Conservation (phyloP, 2,888 invertebrate species). For the Odontocolon sp. region DNA sequence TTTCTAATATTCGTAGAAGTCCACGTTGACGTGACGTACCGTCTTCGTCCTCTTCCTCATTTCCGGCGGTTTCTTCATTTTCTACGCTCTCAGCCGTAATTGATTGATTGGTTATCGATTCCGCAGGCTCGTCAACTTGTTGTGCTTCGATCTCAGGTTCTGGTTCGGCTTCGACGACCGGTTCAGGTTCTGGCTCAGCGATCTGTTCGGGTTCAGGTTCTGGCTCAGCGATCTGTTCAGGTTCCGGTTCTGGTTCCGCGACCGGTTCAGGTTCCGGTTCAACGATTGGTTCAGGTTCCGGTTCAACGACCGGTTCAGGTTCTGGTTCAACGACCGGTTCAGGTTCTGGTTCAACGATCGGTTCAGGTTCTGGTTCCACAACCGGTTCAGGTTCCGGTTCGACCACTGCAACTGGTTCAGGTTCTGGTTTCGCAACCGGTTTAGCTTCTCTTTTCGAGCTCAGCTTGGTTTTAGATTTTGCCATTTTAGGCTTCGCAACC, state of each 20-base stretch:
- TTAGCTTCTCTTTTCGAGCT: constrained; percentile 47
- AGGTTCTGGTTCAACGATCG: constrained; percentile 46
- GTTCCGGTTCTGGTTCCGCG: constrained; percentile 48
- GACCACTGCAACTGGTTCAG: constrained; percentile 4
- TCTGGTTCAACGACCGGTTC: constrained; percentile 50
- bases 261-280: constrained; percentile 53
- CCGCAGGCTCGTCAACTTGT: constrained; percentile 24
- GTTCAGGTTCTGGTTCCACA: constrained; percentile 25
- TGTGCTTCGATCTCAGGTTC: constrained; percentile 35
- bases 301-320: constrained; percentile 41
- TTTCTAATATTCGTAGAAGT: constrained; percentile 61
- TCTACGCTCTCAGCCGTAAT: constrained; percentile 42
- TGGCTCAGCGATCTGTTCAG: constrained; percentile 51
- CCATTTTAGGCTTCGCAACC: constrained; percentile 47
- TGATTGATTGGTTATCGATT: constrained; percentile 24
- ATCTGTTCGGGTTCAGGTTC: constrained; percentile 49
- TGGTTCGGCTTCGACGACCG: constrained; percentile 45
- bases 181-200: constrained; percentile 49
- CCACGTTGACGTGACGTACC: constrained; percentile 68
- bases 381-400: constrained; percentile 48
- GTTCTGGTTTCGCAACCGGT: constrained; percentile 37
- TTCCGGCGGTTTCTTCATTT: constrained; percentile 60
- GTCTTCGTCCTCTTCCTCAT: constrained; percentile 55
- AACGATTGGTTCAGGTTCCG: constrained; percentile 31
- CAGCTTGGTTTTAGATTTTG: constrained; percentile 46